Evolutionary conservation across 2,888 invertebrate species (phyloP).

Genomic region (Therioaphis trifolii): DNA sequence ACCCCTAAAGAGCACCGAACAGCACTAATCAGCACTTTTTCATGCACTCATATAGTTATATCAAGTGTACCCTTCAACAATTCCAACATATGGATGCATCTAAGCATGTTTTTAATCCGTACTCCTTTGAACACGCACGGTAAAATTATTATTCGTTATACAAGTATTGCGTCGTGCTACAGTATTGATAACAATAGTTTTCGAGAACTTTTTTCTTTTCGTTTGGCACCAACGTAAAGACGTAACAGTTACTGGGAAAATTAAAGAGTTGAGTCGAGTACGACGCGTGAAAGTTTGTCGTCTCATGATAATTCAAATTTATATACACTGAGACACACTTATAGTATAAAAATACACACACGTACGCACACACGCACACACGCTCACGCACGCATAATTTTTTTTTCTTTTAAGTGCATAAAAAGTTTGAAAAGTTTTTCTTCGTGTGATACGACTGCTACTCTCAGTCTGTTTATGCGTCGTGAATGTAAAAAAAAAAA

Average conservation of each 20-base stretch:
- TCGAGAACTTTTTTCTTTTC: not conserved
- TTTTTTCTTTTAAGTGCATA: constrained; percentile 24
- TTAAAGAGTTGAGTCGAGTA: not conserved
- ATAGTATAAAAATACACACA: not conserved
- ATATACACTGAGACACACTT: not conserved
- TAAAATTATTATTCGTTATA: no score
- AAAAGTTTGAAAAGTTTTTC: constrained; percentile 45
- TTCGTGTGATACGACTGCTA: constrained; percentile 3
- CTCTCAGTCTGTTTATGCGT: constrained; percentile 3
- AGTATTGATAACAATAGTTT: not conserved
- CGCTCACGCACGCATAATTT: no score
- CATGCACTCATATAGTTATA: no score
- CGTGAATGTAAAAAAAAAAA: not conserved
- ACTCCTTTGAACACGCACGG: no score
- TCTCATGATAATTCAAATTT: constrained; percentile 42
- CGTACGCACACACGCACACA: not conserved
- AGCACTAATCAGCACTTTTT: no score
- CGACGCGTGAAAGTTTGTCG: constrained; percentile 13
- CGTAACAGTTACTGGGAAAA: not conserved
- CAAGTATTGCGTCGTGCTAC: no score
- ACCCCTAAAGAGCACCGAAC: no score
- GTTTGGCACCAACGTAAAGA: not conserved
- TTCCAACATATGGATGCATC: no score
- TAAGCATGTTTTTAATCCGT: no score
- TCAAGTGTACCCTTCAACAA: no score